These are phyloP conservation scores for Actenoides hombroni DNA, from an alignment of 2,113 vertebrate species.

Conservation along the genomic window DNA sequence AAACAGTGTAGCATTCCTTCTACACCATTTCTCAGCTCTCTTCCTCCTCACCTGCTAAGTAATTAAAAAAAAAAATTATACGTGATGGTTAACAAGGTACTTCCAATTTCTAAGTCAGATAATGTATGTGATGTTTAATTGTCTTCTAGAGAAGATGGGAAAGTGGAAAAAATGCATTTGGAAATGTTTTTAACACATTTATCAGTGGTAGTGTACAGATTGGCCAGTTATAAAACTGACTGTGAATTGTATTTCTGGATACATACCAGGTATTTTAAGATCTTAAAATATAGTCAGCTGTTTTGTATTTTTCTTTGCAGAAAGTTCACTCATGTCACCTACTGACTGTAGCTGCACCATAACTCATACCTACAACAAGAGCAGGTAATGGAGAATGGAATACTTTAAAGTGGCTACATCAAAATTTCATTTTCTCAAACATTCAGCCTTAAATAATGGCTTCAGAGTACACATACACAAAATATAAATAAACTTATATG, in stretches of 20 bases:
- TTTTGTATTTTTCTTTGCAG: neutral
- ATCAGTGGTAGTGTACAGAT: neutral
- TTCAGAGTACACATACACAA: neutral
- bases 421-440: neutral
- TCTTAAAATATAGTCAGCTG: neutral
- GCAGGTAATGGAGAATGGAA: neutral
- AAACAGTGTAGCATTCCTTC: neutral
- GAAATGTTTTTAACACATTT: neutral
- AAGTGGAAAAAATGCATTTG: neutral
- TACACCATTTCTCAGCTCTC: neutral
- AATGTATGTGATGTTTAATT: neutral
- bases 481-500: neutral
- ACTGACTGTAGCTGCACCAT: neutral
- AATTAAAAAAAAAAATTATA: slow-evolving; percentile 11
- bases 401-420: neutral
- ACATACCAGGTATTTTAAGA: neutral
- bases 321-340: neutral
- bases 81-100: slow-evolving; percentile 2
- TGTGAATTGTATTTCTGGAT: neutral
- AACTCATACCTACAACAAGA: neutral
- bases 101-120: neutral
- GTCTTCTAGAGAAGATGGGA: neutral
- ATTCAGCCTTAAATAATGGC: neutral
- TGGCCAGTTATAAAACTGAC: neutral
- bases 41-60: neutral